phyloP scores from a whole-genome alignment of 2,888 invertebrate genomes.

The Dryobota labecula region DNA sequence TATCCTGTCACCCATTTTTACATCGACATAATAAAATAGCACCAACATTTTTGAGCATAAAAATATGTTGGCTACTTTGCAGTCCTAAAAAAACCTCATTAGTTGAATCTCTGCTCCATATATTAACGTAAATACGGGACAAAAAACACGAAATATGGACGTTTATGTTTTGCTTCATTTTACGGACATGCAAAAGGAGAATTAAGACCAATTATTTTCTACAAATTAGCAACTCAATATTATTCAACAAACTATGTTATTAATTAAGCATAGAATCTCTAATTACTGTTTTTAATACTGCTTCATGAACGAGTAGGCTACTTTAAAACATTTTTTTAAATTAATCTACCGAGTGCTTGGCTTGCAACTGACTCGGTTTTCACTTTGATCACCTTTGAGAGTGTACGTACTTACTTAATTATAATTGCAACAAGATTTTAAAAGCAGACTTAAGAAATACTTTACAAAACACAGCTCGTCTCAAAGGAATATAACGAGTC shows the following conservation, averaged over 20 bases:
- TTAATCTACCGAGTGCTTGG: background rate
- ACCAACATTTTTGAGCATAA: background rate
- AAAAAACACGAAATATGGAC: constrained; percentile 14
- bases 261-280: background rate
- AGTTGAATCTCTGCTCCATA: background rate
- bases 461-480: background rate
- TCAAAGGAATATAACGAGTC: background rate
- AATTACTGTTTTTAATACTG: background rate
- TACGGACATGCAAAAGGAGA: background rate
- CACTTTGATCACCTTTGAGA: background rate
- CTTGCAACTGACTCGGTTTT: background rate
- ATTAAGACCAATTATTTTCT: background rate
- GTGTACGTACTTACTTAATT: background rate
- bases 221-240: no score
- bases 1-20: background rate
- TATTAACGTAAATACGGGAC: constrained; percentile 13
- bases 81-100: constrained; percentile 14
- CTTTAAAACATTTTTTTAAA: background rate
- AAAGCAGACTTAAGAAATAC: background rate
- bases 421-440: background rate
- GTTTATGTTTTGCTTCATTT: background rate
- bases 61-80: constrained; percentile 4
- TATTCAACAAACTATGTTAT: background rate
- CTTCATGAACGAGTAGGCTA: background rate
- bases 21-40: background rate